Base-by-base conservation (phyloP, 2,888 invertebrate genomes). In the Eilema depressum region DNA sequence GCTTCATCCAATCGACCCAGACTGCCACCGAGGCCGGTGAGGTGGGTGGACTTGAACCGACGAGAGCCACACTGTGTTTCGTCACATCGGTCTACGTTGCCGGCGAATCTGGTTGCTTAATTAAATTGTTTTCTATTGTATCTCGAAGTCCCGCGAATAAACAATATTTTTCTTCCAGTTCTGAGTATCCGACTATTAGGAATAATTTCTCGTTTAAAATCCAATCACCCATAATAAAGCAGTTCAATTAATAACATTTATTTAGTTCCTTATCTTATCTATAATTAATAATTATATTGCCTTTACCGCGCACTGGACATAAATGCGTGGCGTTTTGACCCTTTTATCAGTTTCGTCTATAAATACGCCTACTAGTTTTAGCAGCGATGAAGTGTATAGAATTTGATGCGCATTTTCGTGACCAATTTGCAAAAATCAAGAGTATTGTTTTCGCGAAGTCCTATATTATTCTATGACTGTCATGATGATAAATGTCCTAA, bases 261-360 rank as follows among this genome's bases (percentile, higher is more conserved):
- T 57, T 28, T 57, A 68, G 26, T n/a, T 37, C 14, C 30, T 66
- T 66, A 66, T 66, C 62, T 41, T 66, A 63, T 66, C 62, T 62
- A n/a, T 28, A 57, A 11, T 59, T 57, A 41, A 64, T 63, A 66
- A 63, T 41, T 30, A 60, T 64, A 66, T 63, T 67, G 47, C 57
- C 30, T 67, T 67, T 26, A 33, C 26, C 59, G n/a, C 63, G 28
- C 63, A 37, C 30, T 63, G 63, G 25, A 56, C 47, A 17, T 53
- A 47, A 41, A 63, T 71, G 47, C 63, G 62, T 30, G 59, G 47
- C 64, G 30, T 56, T 60, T 71, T 71, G 67, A 71, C 71, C 67
- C 53, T 26, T 12, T 63, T 71, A 71, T 71, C 71, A 66, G 63
- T 70, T 59, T 66, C 23, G 59, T 70, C 63, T 67, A 63, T 30